Evolutionary conservation across 2,113 vertebrate species (phyloP).

Genomic region (Cygnus atratus): DNA sequence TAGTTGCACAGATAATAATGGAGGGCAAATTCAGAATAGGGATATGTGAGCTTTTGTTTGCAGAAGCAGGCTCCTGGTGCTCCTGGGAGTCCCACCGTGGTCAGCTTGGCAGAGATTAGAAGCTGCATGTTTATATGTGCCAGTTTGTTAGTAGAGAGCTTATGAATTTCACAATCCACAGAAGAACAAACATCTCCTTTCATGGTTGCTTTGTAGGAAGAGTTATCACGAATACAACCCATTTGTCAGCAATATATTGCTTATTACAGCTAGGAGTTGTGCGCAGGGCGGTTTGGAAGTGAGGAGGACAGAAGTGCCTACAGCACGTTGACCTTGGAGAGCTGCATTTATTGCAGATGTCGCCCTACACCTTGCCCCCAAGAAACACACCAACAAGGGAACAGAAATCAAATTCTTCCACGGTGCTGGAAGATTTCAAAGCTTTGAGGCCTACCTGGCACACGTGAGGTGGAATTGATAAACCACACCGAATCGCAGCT

Average conservation of each 20-base stretch:
- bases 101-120: neutral
- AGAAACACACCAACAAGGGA: neutral
- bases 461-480: neutral
- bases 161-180: neutral
- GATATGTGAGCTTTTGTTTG: rapidly evolving
- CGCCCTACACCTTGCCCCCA: neutral
- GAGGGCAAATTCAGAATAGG: neutral
- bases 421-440: neutral
- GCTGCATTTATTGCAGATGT: neutral
- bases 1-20: neutral
- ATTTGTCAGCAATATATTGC: neutral
- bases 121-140: neutral
- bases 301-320: neutral
- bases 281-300: neutral
- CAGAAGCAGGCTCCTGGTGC: neutral
- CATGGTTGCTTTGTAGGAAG: neutral
- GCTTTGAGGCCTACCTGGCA: neutral
- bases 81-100: neutral
- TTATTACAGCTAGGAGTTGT: neutral
- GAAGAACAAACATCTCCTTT: neutral
- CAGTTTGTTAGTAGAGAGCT: neutral
- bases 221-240: neutral
- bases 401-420: neutral
- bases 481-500: neutral
- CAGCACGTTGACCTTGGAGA: neutral